phyloP scores from a whole-genome alignment of 2,113 vertebrate species.

The Okapia johnstoni region DNA sequence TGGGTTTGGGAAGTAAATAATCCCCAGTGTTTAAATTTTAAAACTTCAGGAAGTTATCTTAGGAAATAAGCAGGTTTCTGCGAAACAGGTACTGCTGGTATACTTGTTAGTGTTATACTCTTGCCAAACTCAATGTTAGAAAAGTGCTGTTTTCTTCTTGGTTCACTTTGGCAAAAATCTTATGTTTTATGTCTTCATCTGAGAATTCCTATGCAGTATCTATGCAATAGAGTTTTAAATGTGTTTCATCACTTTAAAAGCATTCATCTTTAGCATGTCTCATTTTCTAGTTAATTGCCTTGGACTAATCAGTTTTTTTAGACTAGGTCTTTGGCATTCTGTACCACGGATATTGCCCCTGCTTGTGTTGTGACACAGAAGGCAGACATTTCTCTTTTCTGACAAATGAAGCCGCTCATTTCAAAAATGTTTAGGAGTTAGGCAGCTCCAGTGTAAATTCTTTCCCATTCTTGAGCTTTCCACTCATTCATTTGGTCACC shows the following conservation, averaged over 20 bases:
- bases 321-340: constrained; percentile 5
- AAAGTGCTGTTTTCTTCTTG: not conserved
- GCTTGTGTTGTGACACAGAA: constrained; percentile 45
- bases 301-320: constrained; percentile 43
- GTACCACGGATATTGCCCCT: not conserved
- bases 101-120: not conserved
- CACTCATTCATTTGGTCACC: constrained; percentile 32
- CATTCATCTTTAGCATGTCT: constrained; percentile 31
- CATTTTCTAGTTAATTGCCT: constrained; percentile 57
- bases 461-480: constrained; percentile 34
- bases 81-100: not conserved
- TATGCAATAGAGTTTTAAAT: not conserved
- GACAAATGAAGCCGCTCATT: constrained; percentile 34
- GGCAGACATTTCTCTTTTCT: constrained; percentile 54
- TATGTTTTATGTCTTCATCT: not conserved
- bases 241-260: constrained; percentile 19
- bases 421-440: constrained; percentile 46
- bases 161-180: not conserved
- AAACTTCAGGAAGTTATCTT: not conserved
- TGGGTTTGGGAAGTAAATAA: not conserved
- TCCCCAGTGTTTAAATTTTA: not conserved
- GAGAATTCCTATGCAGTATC: not conserved
- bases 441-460: constrained; percentile 35
- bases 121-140: not conserved
- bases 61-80: not conserved